phyloP scores from a whole-genome alignment of 2,113 vertebrate genomes.

The Saccopteryx leptura region DNA sequence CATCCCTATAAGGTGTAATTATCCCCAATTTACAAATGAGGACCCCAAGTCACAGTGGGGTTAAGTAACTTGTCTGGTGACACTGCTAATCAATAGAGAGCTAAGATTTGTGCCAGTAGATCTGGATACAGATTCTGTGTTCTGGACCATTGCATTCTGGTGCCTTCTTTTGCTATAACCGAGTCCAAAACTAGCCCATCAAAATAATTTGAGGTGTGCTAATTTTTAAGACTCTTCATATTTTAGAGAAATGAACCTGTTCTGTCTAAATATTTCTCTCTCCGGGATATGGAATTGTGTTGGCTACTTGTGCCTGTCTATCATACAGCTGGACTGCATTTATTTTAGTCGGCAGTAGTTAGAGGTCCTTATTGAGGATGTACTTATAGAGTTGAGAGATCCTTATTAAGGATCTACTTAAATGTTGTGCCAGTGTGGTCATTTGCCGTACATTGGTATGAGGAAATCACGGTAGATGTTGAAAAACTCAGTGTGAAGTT shows the following conservation, averaged over 20 bases:
- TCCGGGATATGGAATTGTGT: neutral
- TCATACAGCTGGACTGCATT: neutral
- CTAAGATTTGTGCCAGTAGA: neutral
- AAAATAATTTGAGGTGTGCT: constrained; percentile 9
- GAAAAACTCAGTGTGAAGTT: neutral
- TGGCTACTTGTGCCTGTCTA: neutral
- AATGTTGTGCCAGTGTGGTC: neutral
- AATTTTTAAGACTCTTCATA: neutral
- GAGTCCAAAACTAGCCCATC: neutral
- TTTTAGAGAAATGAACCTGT: neutral
- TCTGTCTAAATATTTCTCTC: constrained; percentile 1
- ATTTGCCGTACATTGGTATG: neutral
- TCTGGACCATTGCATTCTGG: neutral
- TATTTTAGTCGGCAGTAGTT: neutral
- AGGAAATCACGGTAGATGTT: neutral
- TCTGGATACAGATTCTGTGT: neutral
- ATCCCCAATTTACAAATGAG: neutral
- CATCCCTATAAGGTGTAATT: neutral
- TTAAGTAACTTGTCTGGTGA: neutral
- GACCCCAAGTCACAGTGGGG: neutral
- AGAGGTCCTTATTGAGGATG: neutral
- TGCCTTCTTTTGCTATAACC: neutral
- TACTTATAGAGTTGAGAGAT: neutral
- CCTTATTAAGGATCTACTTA: constrained; percentile 14
- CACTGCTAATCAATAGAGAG: neutral